Base-by-base conservation (phyloP, 2,113 vertebrate species). In the Dromaius novaehollandiae region DNA sequence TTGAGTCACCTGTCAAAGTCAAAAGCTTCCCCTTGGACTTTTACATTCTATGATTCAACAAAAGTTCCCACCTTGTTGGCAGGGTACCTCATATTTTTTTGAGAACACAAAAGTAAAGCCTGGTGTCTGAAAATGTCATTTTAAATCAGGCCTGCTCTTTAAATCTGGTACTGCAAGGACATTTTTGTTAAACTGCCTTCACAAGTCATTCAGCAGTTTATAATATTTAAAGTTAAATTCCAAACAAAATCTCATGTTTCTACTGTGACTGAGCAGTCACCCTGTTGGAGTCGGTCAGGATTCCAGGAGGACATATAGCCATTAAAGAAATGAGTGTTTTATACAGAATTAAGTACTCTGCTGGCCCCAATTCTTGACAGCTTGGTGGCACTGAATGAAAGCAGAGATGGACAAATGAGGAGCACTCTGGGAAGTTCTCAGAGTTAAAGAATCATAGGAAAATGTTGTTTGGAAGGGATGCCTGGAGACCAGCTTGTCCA, bases 181-280 rank as follows among this genome's bases (percentile, higher is more conserved):
- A 0, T 25, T 86, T 86, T 78, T 30, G 14, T 80, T 83, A 60
- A 66, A 83, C 46, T 38, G 50, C 28, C 70, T 32, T n/a, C 5
- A 42, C 25, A 36, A 77, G n/a, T 50, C 16, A 2, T 86, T 95
- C 71, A 83, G 46, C 44, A 82, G 22, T 61, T 89, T 71, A 13
- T 50, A 82, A 6, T 94, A 73, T 53, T 87, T 75, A 19, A 64
- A 82, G n/a, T 4, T 68, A 61, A 48, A 86, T 79, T 79, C 42
- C 61, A 94, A 82, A 55, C 25, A 66, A 78, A 88, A 82, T 68
- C 34, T 88, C 32, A 11, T 64, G 17, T 71, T 76, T 76, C 60
- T 89, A 6, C 17, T 2, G 0, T 0, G 3, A 32, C 0, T 5
- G 50, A 92, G 46, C 30, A n/a, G 38, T 75, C 24, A 4, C 0